phyloP scores from a whole-genome alignment of 2,113 vertebrate species.

The Python bivittatus region DNA sequence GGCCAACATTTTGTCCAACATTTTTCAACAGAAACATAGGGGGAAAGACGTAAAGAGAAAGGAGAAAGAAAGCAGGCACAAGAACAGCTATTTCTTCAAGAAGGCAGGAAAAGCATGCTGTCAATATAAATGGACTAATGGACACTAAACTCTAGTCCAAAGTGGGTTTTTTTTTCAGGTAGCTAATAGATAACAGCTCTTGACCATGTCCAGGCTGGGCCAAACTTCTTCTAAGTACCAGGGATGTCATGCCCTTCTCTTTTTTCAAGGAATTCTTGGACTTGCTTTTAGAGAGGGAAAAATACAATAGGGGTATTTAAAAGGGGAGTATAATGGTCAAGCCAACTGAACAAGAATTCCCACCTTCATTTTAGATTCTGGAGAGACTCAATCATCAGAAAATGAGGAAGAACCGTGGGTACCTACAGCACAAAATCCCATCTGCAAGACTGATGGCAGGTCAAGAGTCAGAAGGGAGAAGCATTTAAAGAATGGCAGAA shows the following conservation, averaged over 20 bases:
- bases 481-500: too few species aligned
- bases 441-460: not conserved
- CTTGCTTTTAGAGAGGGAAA: not conserved
- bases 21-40: not conserved
- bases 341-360: not conserved
- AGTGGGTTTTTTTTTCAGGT: conserved; percentile 46
- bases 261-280: not conserved
- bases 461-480: not conserved
- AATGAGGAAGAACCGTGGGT: not conserved
- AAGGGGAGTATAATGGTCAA: not conserved
- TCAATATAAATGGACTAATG: conserved; percentile 31
- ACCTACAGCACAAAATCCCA: not conserved
- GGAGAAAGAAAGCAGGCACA: conserved; percentile 12
- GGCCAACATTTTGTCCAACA: not conserved
- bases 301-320: not conserved
- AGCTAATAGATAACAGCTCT: not conserved
- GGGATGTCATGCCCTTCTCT: not conserved
- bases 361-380: not conserved
- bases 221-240: not conserved
- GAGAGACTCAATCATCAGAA: not conserved
- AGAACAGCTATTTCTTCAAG: not conserved
- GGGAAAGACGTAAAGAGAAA: not conserved
- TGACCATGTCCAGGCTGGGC: not conserved
- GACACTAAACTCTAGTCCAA: conserved; percentile 44
- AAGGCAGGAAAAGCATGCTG: conserved; percentile 34